Base-by-base conservation (phyloP, 2,888 invertebrate genomes). In the Thereva unica region DNA sequence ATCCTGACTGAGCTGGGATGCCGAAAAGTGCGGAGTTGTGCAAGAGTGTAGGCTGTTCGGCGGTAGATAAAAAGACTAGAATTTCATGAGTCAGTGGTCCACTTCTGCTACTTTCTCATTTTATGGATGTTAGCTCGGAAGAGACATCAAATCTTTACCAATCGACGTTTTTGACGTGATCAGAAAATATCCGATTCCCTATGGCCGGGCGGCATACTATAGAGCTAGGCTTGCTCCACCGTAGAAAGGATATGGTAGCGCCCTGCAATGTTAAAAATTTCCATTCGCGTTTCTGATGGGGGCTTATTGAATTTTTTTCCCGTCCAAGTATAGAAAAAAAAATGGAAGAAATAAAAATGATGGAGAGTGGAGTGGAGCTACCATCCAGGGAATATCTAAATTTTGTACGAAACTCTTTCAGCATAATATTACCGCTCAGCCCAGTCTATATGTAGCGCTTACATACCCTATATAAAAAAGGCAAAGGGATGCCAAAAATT, bases 261-360 rank as follows among this genome's bases (percentile, higher is more conserved):
- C 23, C 23, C 23, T 23, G 35, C 23, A 52, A 52, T 59, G 59
- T 34, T 59, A 38, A 59, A 61, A 63, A 63, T 63, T 57, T 67
- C 63, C 9, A 59, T 55, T 63, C 67, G 50, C 54, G 42, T 38
- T 63, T 63, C 63, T 55, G 49, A 63, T 54, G 61, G 67, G 38
- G 49, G 54, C 59, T 63, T 67, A 67, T 67, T 67, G 67, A 67
- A 63, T 55, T 67, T 63, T 67, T 41, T 38, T n/a, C 8, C 37
- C 23, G 23, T 23, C 23, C 23, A 23, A 23, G 23, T 23, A 2
- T 23, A 23, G 23, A 23, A 23, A 23, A 23, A 23, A 23, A 23
- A 23, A 23, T 23, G 12, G 10, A 45, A 38, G 49, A 38, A 59
- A 50, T 57, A 57, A 41, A 47, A 37, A 3, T 44, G 66, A 12